These are phyloP conservation scores for Plecturocebus donacophilus DNA, from an alignment of 2,113 vertebrate species.

Conservation along the genomic window DNA sequence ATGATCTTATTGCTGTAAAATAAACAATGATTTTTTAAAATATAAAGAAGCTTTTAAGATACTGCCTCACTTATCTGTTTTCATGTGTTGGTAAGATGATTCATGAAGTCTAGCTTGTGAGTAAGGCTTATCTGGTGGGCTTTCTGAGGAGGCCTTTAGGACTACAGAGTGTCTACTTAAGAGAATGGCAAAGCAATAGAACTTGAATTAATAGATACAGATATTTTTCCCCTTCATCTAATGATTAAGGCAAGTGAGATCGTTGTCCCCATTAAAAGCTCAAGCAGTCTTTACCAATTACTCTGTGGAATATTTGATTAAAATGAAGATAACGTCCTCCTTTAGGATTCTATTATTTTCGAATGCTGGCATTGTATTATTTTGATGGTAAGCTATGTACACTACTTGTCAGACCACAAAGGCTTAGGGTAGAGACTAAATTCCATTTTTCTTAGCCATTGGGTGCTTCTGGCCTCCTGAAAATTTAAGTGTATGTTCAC, in stretches of 20 bases:
- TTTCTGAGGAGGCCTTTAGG: neutral
- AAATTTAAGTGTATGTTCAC: conserved; percentile 49
- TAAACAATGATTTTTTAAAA: conserved; percentile 2
- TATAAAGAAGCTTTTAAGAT: neutral
- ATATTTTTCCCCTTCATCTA: neutral
- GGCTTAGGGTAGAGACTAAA: neutral
- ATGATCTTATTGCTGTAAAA: conserved; percentile 42
- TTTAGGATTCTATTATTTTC: conserved; percentile 40
- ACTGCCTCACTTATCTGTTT: neutral
- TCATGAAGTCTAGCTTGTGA: neutral
- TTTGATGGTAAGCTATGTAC: conserved; percentile 21
- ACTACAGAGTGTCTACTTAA: neutral
- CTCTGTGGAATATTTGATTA: conserved; percentile 22
- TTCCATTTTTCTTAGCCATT: conserved; percentile 31
- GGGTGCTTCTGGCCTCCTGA: neutral
- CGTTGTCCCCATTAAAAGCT: neutral
- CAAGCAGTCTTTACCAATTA: conserved; percentile 14
- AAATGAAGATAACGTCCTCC: neutral
- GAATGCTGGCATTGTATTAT: neutral
- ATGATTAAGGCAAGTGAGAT: conserved; percentile 14
- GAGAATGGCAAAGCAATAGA: neutral
- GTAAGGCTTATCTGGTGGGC: neutral
- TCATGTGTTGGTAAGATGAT: conserved; percentile 6
- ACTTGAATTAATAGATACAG: conserved; percentile 24
- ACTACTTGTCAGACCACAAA: neutral